Base-by-base conservation (phyloP, 2,113 vertebrate species). In the Cichladusa arquata region DNA sequence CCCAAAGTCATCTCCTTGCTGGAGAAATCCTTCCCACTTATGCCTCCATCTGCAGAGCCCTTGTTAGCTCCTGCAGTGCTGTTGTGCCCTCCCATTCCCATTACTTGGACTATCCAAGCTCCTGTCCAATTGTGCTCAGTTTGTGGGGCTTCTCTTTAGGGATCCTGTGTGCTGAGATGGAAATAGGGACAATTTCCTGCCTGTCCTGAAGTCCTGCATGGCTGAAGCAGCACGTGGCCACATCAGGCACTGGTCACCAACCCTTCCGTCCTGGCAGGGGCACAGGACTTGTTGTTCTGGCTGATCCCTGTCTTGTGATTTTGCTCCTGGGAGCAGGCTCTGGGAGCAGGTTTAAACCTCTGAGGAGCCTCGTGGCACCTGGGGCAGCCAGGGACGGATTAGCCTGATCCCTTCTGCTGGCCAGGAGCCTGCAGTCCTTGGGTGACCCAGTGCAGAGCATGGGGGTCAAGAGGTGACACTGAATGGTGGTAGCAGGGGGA, bases 251-350 rank as follows among this genome's bases (percentile, higher is more conserved):
- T 40, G 40, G 22, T 47, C 70, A 34, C 70, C 54, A 66, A 0
- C 38, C 14, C 25, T 33, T 1, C 25, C 44, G 14, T 45, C 44
- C 34, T 4, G 3, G 65, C 60, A 91, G 42, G 42, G 47, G 54
- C 36, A 29, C 25, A 25, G 81, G 47, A 45, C 65, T 80, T 91
- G 86, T 80, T 91, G 89, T 38, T 66, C 48, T 8, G 8, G 31
- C 64, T 93, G 93, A 95, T 92, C 89, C 50, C 19, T 7, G 6
- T 58, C 95, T 42, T 66, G 72, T 96, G 89, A 91, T 60, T 89
- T 19, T 38, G 28, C 16, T 71, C 12, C 48, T 26, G 50, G 29
- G 44, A 65, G 36, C 25, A 8, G 36, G 18, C 36, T 36, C 48
- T 26, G 50, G 29, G 44, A 65, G 36, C 25, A 8, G 36, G 18